A percentile compares a stretch with the other conserved stretches of the same genome.
phyloP scores from a whole-genome alignment of 2,888 invertebrate genomes.

The Crocallis elinguaria region DNA sequence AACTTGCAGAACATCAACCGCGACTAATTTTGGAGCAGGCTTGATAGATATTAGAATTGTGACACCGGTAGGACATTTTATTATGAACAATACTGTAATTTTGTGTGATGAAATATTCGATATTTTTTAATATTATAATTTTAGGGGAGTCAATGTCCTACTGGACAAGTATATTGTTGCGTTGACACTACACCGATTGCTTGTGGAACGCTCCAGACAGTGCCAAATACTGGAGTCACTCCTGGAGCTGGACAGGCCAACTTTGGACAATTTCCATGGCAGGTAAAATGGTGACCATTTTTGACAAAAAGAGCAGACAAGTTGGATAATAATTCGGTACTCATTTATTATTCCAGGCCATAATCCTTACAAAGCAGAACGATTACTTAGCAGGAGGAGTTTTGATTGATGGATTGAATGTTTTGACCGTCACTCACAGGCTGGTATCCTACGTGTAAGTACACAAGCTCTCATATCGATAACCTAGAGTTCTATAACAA shows the following conservation, averaged over 20 bases:
- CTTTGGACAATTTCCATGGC: constrained; percentile 91
- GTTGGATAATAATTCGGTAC: background rate
- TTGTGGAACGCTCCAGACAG: constrained; percentile 76
- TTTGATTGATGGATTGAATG: constrained; percentile 87
- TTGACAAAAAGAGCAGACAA: background rate
- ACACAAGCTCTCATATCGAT: too few relatives aligned
- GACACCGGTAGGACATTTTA: constrained; percentile 76
- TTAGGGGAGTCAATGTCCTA: constrained; percentile 55
- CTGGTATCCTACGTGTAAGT: constrained; percentile 85
- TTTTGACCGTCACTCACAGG: constrained; percentile 91
- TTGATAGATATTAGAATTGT: constrained; percentile 87
- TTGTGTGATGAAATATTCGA: background rate
- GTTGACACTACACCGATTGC: constrained; percentile 50
- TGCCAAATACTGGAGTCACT: constrained; percentile 60
- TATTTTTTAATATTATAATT: background rate
- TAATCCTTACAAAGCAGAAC: constrained; percentile 84
- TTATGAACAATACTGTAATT: background rate
- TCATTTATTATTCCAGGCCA: constrained; percentile 67
- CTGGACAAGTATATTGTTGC: constrained; percentile 77
- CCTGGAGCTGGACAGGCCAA: constrained; percentile 83
- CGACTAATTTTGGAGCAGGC: constrained; percentile 76
- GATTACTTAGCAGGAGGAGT: constrained; percentile 90
- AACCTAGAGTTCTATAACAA: too few relatives aligned
- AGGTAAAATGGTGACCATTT: constrained; percentile 64
- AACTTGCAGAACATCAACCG: constrained; percentile 58